Evolutionary conservation across 2,888 invertebrate species (phyloP), one percentile per base, ranked within the genome.

Genomic region (Tenodera sinensis): DNA sequence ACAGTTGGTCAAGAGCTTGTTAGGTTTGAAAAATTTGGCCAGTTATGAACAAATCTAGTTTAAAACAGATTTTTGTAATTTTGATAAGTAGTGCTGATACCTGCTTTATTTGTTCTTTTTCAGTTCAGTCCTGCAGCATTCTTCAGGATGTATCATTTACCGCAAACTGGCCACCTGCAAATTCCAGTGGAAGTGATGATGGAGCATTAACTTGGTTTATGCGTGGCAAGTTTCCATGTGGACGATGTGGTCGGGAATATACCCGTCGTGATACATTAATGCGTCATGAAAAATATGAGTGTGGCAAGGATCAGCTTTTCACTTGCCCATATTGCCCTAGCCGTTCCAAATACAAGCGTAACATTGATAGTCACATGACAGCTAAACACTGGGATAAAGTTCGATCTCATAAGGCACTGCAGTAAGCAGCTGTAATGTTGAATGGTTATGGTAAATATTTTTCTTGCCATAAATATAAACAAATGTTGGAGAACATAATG

Each of bases 301-400:
- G 94, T 91, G 94, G 94, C 87, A 94, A 94, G 90, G 94, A 94
- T 89, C 94, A 94, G 8, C 92, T 93, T 87, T 94, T 94, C 91
- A 93, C 93, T 87, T 94, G 94, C 90, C 93, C 93, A 0, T 93
- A 93, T 91, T 94, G 94, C 91, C 92, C 93, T 3, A 93, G 93
- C 86, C 92, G 93, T 42, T 93, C 93, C 91, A 93, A 93, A 30
- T 92, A 93, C 86, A 94, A 93, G 90, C 28, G 86, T 30, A 87
- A 87, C 34, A 87, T 87, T 87, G 87, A 87, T 34, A 87, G 87
- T 83, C 87, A 87, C n/a, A 87, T 87, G 30, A 25, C 87, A 34
- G 82, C 87, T 12, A 87, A 87, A 25, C 87, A 87, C 25, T 87
- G 87, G 87, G 30, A 87, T 25, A 83, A 87, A 25, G n/a, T 87